Base-by-base conservation (phyloP, 2,888 invertebrate genomes). In the Drosophila longiperda region DNA sequence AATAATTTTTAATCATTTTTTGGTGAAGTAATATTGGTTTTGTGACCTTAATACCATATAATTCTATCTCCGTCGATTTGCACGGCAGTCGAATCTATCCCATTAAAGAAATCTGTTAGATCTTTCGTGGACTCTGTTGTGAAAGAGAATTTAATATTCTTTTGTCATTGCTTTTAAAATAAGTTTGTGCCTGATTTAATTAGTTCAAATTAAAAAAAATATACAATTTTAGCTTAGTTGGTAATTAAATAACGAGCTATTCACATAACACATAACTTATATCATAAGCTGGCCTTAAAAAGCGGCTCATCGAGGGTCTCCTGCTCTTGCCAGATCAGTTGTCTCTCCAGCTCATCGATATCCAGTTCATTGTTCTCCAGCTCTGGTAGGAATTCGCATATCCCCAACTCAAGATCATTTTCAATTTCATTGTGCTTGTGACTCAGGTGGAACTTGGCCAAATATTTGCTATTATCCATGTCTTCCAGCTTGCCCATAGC, bases 401-500 rank as follows among this genome's bases (percentile, higher is more conserved):
- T 36, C 26, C 89, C 87, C 5, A 87, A 90, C 8, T 91, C 91
- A 40, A 78, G 90, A 3, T 83, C 79, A 0, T 61, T 23, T 8
- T 82, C 80, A 42, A 90, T 62, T 32, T 87, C 89, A 5, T 60
- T 68, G 32, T 64, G 45, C 1, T 77, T 74, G 1, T 71, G 29
- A 36, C 71, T 73, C 17, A 80, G 33, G 7, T 71, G 82, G 20
- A 87, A 83, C 23, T 77, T 80, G 54, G 82, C 70, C 57, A 89
- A 36, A 6, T 66, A 65, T 11, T 72, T 62, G 48, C 66, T 77
- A 32, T 88, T 87, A 38, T 83, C 82, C 50, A 45, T 54, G 17
- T 80, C 66, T n/a, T 66, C 20, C 33, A 33, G 57, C 34, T 76
- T 75, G 32, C 92, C 91, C 60, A 90, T 36, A 1, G 91, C 91